Conservation (phyloP, 1,140 invertebrate genomes). For the Drosophila repletoides region DNA sequence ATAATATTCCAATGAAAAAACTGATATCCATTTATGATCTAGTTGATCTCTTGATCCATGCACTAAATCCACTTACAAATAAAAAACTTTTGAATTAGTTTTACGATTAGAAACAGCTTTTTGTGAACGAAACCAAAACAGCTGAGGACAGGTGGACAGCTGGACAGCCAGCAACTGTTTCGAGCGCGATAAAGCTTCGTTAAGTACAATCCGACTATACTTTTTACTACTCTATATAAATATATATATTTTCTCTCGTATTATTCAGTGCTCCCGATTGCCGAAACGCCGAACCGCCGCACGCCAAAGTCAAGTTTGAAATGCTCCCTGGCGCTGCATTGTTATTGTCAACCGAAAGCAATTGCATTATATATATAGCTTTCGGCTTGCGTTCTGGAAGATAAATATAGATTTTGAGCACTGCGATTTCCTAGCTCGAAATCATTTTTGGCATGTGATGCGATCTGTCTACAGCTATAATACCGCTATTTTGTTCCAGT, state of each 20-base stretch:
- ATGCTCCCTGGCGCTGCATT: slow-evolving; percentile 10
- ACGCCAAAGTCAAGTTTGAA: slow-evolving; percentile 55
- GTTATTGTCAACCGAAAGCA: slow-evolving; percentile 8
- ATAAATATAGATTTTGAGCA: slow-evolving; percentile 63
- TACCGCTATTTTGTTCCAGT: neutral
- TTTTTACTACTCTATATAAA: too few relatives aligned
- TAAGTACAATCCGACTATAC: neutral
- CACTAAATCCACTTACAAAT: neutral
- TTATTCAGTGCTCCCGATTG: slow-evolving; percentile 3
- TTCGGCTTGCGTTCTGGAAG: slow-evolving; percentile 17
- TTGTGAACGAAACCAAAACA: neutral
- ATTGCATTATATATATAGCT: slow-evolving; percentile 13
- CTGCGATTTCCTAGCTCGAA: slow-evolving; percentile 25
- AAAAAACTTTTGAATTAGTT: neutral
- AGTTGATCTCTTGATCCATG: too few relatives aligned
- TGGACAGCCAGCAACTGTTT: neutral
- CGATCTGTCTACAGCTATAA: slow-evolving; percentile 46
- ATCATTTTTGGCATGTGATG: slow-evolving; percentile 48
- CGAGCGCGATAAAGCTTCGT: neutral
- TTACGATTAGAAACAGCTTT: slow-evolving; percentile 47
- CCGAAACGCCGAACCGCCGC: slow-evolving; percentile 59
- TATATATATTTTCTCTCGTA: too few relatives aligned
- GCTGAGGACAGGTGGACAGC: slow-evolving; percentile 26
- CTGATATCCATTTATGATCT: too few relatives aligned
- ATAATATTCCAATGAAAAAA: too few relatives aligned